Base-by-base conservation (phyloP, 2,113 vertebrate genomes). In the Limanda limanda region DNA sequence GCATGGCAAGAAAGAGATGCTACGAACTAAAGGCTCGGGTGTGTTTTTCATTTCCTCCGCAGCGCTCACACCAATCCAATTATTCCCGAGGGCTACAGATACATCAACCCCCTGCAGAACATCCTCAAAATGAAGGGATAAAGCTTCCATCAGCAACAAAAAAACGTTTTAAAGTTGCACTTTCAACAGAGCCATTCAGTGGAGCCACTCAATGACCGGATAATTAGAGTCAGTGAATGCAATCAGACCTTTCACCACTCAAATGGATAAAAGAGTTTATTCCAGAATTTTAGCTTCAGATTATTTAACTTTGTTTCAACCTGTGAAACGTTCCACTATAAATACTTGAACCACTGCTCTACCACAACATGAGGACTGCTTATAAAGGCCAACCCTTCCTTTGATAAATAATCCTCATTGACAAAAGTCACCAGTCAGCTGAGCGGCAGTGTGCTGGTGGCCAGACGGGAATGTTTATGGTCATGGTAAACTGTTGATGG, bases 391-490 rank as follows among this genome's bases (percentile, higher is more conserved):
- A 12, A 37, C 56, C 62, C 60, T 81, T 51, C 56, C 14, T 45
- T 11, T 69, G 65, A 74, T 64, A 64, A 54, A 79, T 70, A 56
- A 56, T 15, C 56, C 47, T 48, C 31, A 40, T 24, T 54, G 70
- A 81, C 58, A 54, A 64, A 73, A 81, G 31, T 77, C 80, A 10
- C 14, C 71, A 57, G 68, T 78, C 79, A 66, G 82, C 79, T 74
- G 57, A 76, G 74, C 4, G 2, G 64, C 25, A 1, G 21, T 57
- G 54, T 72, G 76, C 63, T 72, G 78, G 74, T 71, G 86, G 78
- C 68, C 75, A 48, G 37, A 69, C 47, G 64, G 42, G 69, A 83
- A 77, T 90, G 82, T 92, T 93, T 93, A 92, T 17, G 65, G 73
- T 69, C 73, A 31, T n/a, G 18, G 83, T 91, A 90, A 91, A 93